These are phyloP conservation scores for Centropus unirufus DNA, from an alignment of 2,113 vertebrate species.

Conservation along the genomic window DNA sequence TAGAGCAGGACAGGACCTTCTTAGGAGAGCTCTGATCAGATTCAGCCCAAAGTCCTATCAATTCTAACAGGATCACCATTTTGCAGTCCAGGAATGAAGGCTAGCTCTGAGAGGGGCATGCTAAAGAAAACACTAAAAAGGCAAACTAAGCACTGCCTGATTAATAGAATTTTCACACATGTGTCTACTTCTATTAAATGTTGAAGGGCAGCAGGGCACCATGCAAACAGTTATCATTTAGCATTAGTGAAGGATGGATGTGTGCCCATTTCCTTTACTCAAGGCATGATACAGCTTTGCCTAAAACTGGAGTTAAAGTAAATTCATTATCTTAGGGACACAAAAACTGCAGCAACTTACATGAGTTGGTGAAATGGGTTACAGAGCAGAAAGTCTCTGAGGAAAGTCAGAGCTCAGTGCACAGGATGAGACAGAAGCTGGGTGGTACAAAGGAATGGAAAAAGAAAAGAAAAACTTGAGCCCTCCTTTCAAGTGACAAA, in stretches of 20 bases:
- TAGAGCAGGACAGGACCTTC: not conserved
- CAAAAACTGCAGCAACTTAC: not conserved
- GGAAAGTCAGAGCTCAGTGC: not conserved
- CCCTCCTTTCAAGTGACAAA: not conserved
- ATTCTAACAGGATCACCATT: not conserved
- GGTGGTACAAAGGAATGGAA: not conserved
- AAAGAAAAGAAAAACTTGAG: not conserved
- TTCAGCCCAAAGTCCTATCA: not conserved
- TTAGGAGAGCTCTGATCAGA: not conserved
- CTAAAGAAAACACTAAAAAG: not conserved
- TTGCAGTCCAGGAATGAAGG: not conserved
- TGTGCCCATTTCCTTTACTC: not conserved
- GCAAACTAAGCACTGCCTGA: not conserved
- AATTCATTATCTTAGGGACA: not conserved
- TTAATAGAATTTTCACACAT: not conserved
- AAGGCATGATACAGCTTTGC: not conserved
- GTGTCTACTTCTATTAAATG: accelerated
- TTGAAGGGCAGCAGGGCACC: not conserved
- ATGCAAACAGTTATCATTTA: not conserved
- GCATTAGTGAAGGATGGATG: not conserved
- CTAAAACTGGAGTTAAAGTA: not conserved
- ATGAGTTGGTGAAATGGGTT: not conserved
- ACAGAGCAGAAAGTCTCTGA: not conserved
- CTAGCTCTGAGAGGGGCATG: not conserved
- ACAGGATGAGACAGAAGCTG: not conserved